Percentiles rank a stretch among this genome's conserved stretches.
Evolutionary conservation across 2,797 vertebrate genomes (phyloP).

Genomic region (Argentina silus): DNA sequence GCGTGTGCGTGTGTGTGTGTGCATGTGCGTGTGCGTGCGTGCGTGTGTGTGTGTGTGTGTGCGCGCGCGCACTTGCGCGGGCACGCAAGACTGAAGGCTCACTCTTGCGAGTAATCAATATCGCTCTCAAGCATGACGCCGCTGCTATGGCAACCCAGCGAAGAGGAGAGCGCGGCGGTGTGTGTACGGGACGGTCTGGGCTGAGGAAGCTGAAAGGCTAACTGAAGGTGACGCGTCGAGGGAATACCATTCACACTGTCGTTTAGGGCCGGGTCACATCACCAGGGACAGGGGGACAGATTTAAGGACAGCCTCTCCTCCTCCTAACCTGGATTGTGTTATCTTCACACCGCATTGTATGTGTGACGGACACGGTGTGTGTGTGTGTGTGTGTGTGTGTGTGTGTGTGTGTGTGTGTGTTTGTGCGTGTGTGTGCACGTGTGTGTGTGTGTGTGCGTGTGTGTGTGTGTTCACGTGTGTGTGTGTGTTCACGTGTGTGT

Average conservation of each 20-base stretch:
- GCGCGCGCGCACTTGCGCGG: slow-evolving; percentile 27
- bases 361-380: not conserved
- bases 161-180: not conserved
- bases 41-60: not conserved
- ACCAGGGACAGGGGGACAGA: slow-evolving; percentile 33
- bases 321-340: slow-evolving; percentile 36
- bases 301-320: slow-evolving; percentile 42
- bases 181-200: not conserved
- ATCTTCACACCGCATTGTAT: slow-evolving; percentile 21
- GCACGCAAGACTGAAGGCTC: slow-evolving; percentile 58
- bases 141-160: slow-evolving; percentile 69
- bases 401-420: not conserved
- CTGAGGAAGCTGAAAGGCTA: slow-evolving; percentile 18
- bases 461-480: slow-evolving; percentile 39
- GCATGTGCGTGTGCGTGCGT: not conserved
- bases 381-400: not conserved
- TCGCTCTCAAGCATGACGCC: slow-evolving; percentile 72
- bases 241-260: slow-evolving; percentile 29
- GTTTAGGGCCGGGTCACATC: slow-evolving; percentile 17
- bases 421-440: slow-evolving; percentile 3
- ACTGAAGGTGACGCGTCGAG: slow-evolving; percentile 38
- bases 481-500: slow-evolving; percentile 23
- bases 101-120: slow-evolving; percentile 77
- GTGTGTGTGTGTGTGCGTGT: slow-evolving; percentile 47
- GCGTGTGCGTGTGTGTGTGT: not conserved